Evolutionary conservation across 1,140 invertebrate species (phyloP).

Genomic region (Leucophenga varia): DNA sequence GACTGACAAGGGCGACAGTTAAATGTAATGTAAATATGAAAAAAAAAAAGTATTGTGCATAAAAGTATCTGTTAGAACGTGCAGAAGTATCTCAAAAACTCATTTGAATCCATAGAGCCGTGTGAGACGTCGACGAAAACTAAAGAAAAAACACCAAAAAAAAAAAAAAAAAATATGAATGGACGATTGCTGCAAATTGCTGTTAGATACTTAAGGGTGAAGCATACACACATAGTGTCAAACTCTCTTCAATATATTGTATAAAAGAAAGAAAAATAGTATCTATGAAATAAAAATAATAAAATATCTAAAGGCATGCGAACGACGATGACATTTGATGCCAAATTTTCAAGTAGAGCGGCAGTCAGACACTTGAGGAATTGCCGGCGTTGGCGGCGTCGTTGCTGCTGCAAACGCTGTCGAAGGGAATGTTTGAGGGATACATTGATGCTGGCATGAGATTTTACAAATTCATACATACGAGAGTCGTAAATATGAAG

Average conservation of each 20-base stretch:
- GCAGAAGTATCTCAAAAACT: conserved; percentile 53
- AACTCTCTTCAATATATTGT: too few species aligned
- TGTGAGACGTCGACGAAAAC: conserved; percentile 13
- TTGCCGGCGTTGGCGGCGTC: conserved; percentile 38
- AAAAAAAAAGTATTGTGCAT: too few species aligned
- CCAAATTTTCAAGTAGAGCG: conserved; percentile 51
- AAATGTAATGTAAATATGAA: too few species aligned
- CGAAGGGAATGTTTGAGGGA: too few species aligned
- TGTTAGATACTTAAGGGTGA: too few species aligned
- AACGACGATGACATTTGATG: conserved; percentile 53
- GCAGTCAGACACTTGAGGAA: conserved; percentile 49
- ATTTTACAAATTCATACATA: conserved; percentile 24
- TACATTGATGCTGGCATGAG: conserved; percentile 49
- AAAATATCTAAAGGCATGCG: conserved; percentile 33
- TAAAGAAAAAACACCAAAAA: conserved; percentile 12
- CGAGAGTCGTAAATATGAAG: conserved; percentile 48
- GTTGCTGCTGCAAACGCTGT: conserved; percentile 43
- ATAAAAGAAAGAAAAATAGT: too few species aligned
- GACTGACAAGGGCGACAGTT: too few species aligned
- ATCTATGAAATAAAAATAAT: conserved; percentile 36
- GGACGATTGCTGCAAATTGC: too few species aligned
- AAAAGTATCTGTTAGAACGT: conserved; percentile 35
- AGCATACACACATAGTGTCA: too few species aligned
- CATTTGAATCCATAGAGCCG: conserved; percentile 43
- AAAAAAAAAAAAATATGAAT: conserved; percentile 11